Evolutionary conservation across 1,140 invertebrate genomes (phyloP), one percentile per base, ranked within the genome.

Genomic region (Anastrepha ludens): DNA sequence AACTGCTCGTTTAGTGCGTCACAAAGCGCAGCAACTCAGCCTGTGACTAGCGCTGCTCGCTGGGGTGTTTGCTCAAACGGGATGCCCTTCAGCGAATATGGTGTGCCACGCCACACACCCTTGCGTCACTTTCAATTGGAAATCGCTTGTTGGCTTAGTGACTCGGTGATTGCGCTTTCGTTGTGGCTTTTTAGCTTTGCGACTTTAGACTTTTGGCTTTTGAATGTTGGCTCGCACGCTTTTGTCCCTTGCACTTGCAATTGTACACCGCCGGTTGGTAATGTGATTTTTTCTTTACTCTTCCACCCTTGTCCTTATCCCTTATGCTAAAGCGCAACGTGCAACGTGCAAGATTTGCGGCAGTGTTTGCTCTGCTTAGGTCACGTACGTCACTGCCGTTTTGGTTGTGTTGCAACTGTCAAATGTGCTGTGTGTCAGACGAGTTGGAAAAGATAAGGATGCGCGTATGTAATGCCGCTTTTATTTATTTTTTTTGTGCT

Each of bases 121-220:
- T 15, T 4, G 47, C 74, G 4, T 2, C 74, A 55, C 15, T 13
- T 81, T n/a, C 74, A 81, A 81, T 81, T n/a, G 70, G 15, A 74
- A 50, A 74, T 17, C 41, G 17, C 70, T 74, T 47, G 70, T 74
- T 74, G 44, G n/a, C 20, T 81, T 81, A 81, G 44, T 41, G 47
- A 15, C 50, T 50, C 47, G 47, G 8, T 81, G 74, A 55, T 81
- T 81, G 74, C 50, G 74, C 74, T 81, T 81, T 81, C 41, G 6
- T 41, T 17, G 41, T 55, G 44, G 7, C 67, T 47, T 74, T 74
- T 81, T 81, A 5, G 47, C 64, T 67, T 67, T 29, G 1, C 29
- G 64, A n/a, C 47, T 55, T 20, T 20, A 55, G 74, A 81, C 74
- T 50, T 81, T 55, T 47, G 17, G 47, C 47, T 55, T n/a, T 78